phyloP scores from a whole-genome alignment of 2,113 vertebrate genomes.

The Mixornis gularis region DNA sequence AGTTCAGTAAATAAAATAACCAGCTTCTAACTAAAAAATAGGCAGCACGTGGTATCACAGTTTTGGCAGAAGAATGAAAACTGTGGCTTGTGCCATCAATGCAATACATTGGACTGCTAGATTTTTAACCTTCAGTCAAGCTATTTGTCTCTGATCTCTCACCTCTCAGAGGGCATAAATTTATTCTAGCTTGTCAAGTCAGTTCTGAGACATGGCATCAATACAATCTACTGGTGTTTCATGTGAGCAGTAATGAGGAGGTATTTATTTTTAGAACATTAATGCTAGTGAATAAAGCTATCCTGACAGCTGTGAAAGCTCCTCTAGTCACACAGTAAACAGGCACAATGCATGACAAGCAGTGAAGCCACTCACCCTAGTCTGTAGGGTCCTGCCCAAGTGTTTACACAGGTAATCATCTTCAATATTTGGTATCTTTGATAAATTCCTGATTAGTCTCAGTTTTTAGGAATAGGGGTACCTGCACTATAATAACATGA shows the following conservation, averaged over 20 bases:
- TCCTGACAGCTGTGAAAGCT: background rate
- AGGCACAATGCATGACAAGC: background rate
- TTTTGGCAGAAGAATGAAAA: background rate
- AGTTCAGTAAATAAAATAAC: background rate
- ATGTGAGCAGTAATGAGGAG: background rate
- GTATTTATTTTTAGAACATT: background rate
- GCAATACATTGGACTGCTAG: background rate
- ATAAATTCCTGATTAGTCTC: background rate
- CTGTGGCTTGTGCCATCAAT: background rate
- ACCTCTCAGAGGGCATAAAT: background rate
- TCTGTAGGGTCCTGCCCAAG: background rate
- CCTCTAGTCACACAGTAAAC: background rate
- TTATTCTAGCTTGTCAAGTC: background rate
- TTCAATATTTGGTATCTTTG: background rate
- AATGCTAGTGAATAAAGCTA: constrained; percentile 3
- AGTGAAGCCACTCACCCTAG: background rate
- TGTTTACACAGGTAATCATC: background rate
- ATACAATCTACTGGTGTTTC: background rate
- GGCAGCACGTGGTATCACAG: background rate
- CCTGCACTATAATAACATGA: background rate
- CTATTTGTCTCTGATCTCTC: background rate
- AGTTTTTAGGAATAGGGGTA: background rate
- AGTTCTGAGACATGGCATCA: background rate
- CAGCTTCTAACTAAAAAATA: background rate
- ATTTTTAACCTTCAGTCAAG: background rate